Evolutionary conservation across 2,888 invertebrate genomes (phyloP).

Genomic region (Thelaira solivaga): DNA sequence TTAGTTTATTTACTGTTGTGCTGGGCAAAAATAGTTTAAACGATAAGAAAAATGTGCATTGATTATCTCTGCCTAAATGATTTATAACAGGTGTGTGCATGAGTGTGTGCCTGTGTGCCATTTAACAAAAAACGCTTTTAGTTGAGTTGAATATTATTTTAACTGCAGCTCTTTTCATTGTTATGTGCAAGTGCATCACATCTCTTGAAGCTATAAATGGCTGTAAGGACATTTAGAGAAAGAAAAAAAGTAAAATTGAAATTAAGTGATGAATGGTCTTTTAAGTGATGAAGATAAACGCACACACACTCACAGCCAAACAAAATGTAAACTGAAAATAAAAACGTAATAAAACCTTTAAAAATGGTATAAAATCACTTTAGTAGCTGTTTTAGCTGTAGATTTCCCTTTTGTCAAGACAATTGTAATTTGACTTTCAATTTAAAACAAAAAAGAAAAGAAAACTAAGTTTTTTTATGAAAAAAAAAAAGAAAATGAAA

Average conservation of each 20-base stretch:
- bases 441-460: neutral
- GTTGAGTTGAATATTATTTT: neutral
- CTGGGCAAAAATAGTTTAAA: neutral
- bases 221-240: neutral
- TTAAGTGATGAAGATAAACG: conserved; percentile 56
- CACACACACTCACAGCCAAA: too few species aligned
- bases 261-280: conserved; percentile 56
- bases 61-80: conserved; percentile 43
- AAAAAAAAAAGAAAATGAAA: neutral
- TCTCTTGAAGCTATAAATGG: neutral
- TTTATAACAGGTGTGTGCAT: neutral
- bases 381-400: conserved; percentile 28
- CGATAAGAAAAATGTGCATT: conserved; percentile 14
- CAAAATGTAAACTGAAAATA: conserved; percentile 7
- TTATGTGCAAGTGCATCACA: neutral
- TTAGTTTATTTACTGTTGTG: conserved; percentile 6
- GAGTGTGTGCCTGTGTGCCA: neutral
- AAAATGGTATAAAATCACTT: conserved; percentile 26
- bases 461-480: too few species aligned
- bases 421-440: conserved; percentile 4
- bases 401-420: conserved; percentile 25
- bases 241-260: conserved; percentile 39
- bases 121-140: conserved; percentile 30
- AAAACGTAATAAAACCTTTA: neutral
- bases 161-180: neutral